Evolutionary conservation across 2,797 vertebrate genomes (phyloP).

Genomic region (Sebastes taczanowskii): DNA sequence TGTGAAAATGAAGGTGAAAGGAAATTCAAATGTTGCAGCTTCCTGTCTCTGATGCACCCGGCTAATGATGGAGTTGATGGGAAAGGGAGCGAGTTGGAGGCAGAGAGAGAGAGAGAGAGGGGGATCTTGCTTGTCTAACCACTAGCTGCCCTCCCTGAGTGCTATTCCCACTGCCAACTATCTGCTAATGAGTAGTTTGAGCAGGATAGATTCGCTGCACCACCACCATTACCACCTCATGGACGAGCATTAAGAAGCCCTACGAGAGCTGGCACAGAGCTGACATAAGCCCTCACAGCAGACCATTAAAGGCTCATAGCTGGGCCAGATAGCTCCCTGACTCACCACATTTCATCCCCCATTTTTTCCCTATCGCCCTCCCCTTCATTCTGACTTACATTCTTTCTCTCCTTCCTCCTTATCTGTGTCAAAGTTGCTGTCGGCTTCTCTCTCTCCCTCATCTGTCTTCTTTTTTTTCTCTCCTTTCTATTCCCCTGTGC

Average conservation of each 20-base stretch:
- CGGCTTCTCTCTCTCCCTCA: not conserved
- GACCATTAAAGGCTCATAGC: conserved; percentile 63
- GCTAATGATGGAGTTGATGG: conserved; percentile 61
- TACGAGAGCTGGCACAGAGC: conserved; percentile 64
- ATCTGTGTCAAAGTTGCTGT: conserved; percentile 41
- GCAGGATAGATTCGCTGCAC: conserved; percentile 67
- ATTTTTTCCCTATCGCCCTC: conserved; percentile 4
- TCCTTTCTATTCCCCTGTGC: not conserved
- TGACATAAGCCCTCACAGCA: conserved; percentile 68
- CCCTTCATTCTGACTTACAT: conserved; percentile 21
- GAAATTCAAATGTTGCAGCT: conserved; percentile 48
- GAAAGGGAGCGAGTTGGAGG: conserved; percentile 35
- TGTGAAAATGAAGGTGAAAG: conserved; percentile 4
- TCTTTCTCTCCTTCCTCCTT: conserved; percentile 28
- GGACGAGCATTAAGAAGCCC: conserved; percentile 65
- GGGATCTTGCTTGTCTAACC: conserved; percentile 55
- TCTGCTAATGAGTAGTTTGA: conserved; percentile 76
- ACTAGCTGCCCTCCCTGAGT: conserved; percentile 64
- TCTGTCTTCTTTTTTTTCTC: not conserved
- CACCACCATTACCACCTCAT: conserved; percentile 67
- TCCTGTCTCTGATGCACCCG: conserved; percentile 49
- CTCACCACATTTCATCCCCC: conserved; percentile 57
- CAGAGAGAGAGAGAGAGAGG: not conserved
- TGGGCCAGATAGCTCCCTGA: conserved; percentile 49
- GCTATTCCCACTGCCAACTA: conserved; percentile 67